phyloP scores from a whole-genome alignment of 2,797 vertebrate species.

The Valencia hispanica region DNA sequence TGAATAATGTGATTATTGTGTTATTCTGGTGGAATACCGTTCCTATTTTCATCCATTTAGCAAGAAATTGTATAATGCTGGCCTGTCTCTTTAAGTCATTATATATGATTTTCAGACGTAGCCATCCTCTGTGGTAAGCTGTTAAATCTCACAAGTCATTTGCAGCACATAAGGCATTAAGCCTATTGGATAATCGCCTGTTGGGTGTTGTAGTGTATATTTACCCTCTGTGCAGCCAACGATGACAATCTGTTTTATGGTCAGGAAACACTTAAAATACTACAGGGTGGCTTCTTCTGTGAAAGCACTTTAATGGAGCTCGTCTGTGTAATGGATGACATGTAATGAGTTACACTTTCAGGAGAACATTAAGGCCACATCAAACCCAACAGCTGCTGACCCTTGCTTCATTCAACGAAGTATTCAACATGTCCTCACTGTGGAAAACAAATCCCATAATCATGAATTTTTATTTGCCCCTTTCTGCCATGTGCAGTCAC shows the following conservation, averaged over 20 bases:
- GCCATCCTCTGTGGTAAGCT: background rate
- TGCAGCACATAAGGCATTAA: background rate
- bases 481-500: slow-evolving; percentile 32
- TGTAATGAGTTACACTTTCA: background rate
- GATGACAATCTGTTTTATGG: slow-evolving; percentile 4
- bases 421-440: slow-evolving; percentile 3
- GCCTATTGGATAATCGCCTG: background rate
- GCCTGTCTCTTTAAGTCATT: background rate
- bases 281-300: slow-evolving; percentile 4
- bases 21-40: background rate
- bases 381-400: slow-evolving; percentile 14
- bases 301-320: background rate
- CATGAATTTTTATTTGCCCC: slow-evolving; percentile 49
- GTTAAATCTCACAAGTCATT: slow-evolving; percentile 19
- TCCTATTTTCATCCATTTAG: background rate
- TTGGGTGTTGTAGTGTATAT: background rate
- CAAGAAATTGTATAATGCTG: background rate
- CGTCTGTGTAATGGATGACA: slow-evolving; percentile 3
- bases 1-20: background rate
- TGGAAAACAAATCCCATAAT: slow-evolving; percentile 38
- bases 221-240: background rate
- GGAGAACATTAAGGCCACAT: slow-evolving; percentile 23
- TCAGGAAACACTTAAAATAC: background rate
- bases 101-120: background rate
- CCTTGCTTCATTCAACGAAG: slow-evolving; percentile 21